Conservation (phyloP, 2,888 invertebrate genomes). For the Parelbella ahira region DNA sequence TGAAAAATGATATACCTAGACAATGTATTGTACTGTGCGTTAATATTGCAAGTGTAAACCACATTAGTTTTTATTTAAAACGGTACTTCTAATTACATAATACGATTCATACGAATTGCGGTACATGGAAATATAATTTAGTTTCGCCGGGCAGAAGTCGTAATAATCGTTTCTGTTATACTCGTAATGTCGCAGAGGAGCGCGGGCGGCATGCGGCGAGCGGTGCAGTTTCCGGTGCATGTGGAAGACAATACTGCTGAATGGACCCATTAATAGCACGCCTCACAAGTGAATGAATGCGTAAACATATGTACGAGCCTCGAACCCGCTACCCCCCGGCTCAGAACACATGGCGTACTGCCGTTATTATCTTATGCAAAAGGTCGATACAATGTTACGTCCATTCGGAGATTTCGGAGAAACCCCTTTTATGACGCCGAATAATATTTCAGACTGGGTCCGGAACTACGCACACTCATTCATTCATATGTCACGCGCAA, state of each 20-base stretch:
- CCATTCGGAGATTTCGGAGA: constrained; percentile 69
- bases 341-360: constrained; percentile 52
- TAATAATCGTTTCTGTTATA: constrained; percentile 61
- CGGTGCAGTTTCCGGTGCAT: constrained; percentile 71
- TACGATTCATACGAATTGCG: too few species aligned
- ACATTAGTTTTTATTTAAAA: too few species aligned
- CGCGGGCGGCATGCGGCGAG: constrained; percentile 39
- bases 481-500: constrained; percentile 12
- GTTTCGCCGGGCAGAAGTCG: constrained; percentile 25
- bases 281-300: constrained; percentile 63
- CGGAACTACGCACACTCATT: constrained; percentile 22
- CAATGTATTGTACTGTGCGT: too few species aligned
- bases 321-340: constrained; percentile 49
- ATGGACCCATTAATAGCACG: constrained; percentile 73
- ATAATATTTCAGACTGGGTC: constrained; percentile 30
- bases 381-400: constrained; percentile 52
- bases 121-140: too few species aligned
- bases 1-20: too few species aligned
- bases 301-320: constrained; percentile 61
- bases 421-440: constrained; percentile 49
- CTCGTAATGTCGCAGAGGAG: constrained; percentile 53
- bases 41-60: too few species aligned
- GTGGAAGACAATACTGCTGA: constrained; percentile 73
- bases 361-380: constrained; percentile 71
- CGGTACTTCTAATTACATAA: too few species aligned